Evolutionary conservation across 2,113 vertebrate species (phyloP).

Genomic region (Cromileptes altivelis): DNA sequence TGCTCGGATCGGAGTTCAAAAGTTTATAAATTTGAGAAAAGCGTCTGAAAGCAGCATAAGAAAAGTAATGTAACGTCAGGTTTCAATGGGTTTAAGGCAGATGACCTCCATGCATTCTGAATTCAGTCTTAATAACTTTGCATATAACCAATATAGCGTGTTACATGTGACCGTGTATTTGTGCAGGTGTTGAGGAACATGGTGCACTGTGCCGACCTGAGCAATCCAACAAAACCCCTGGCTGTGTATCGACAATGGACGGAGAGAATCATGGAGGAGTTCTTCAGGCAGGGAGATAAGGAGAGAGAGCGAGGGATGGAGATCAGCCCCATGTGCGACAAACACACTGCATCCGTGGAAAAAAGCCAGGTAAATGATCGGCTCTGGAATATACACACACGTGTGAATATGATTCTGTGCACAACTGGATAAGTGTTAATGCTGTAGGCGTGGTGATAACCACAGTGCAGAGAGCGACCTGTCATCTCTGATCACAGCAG

Average conservation of each 20-base stretch:
- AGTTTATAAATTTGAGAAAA: too few species aligned
- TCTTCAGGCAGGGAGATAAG: constrained; percentile 93
- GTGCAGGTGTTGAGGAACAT: constrained; percentile 93
- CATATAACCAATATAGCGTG: not conserved
- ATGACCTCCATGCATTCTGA: not conserved
- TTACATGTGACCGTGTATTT: constrained; percentile 16
- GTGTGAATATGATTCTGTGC: not conserved
- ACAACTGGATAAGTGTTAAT: constrained; percentile 48
- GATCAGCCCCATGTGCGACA: constrained; percentile 96
- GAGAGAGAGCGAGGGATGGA: constrained; percentile 94
- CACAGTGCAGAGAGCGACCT: constrained; percentile 49
- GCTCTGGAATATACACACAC: not conserved
- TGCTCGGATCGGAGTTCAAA: too few species aligned
- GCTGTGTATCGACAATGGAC: constrained; percentile 95
- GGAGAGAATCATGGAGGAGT: constrained; percentile 95
- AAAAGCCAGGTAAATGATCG: constrained; percentile 90
- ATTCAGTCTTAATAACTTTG: not conserved
- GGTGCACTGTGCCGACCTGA: constrained; percentile 96
- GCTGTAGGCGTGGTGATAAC: constrained; percentile 47
- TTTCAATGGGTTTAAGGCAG: not conserved
- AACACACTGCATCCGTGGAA: constrained; percentile 94
- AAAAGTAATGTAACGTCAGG: too few species aligned
- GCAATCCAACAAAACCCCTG: constrained; percentile 94
- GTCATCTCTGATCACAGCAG: constrained; percentile 67
- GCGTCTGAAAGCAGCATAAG: too few species aligned